Evolutionary conservation across 2,113 vertebrate genomes (phyloP), one percentile per base, ranked within the genome.

Genomic region (Gymnarchus niloticus): DNA sequence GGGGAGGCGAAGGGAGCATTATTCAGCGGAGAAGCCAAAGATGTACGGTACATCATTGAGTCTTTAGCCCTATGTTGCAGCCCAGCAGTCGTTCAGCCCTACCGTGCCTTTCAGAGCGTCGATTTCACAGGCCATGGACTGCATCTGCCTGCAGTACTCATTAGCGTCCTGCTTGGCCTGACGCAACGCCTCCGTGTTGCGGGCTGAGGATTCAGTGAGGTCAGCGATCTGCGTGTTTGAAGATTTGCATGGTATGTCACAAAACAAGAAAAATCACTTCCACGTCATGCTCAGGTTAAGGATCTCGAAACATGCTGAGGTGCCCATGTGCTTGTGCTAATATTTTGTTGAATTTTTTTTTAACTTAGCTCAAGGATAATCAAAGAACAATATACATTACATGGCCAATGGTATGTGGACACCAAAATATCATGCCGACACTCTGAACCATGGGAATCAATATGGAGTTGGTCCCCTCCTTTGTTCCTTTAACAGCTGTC

Each of bases 131-230:
- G 89, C 97, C 85, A 98, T 94, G 48, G 93, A 93, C 93, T 99
- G 97, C 90, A 98, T 96, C 92, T 98, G 97, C 90, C 97, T 95
- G 84, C 96, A 94, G 57, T 96, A 96, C 85, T 98, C 97, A 0
- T 96, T 96, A 94, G 96, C 95, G 83, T 99, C 97, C 87, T 98
- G 97, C 93, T 98, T 99, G 90, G 97, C 95, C 92, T 96, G 93
- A 57, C 96, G 95, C 92, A 98, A 92, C 0, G 96, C 95, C 87
- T 99, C 97, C 5, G 92, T 96, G 91, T 97, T 98, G 19, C 96
- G 95, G 91, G 96, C 98, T 86, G 98, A 97, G 0, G 96, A 96
- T 0, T 98, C 96, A 0, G 96, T 97, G 84, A 99, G 92, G 88
- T 99, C 97, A 3, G 95, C 93, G 73, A 99, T 98, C 98, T 99